A percentile compares a stretch with the other conserved stretches of the same genome.
phyloP scores from a whole-genome alignment of 1,140 invertebrate genomes.

The Caenorhabditis brenneri region DNA sequence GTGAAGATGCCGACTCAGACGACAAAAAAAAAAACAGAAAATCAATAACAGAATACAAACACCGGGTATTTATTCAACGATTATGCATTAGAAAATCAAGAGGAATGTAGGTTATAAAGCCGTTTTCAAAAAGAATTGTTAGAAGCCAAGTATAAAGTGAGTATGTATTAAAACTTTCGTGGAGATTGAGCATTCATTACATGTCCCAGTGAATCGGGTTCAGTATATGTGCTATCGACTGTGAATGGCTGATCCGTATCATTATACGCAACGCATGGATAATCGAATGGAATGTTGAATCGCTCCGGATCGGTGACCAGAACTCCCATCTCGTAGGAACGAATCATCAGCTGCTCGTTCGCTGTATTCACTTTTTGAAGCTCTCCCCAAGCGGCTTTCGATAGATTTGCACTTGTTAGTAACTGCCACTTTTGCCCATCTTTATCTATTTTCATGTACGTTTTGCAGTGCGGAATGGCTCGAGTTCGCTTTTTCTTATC shows the following conservation, averaged over 20 bases:
- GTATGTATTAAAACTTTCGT: not conserved
- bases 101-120: too few species aligned
- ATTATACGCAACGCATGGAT: constrained; percentile 78
- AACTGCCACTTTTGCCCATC: constrained; percentile 66
- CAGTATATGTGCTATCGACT: constrained; percentile 54
- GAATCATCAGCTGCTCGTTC: constrained; percentile 71
- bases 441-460: constrained; percentile 80
- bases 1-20: not conserved
- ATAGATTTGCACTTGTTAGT: constrained; percentile 82
- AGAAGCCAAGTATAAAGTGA: not conserved
- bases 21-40: not conserved
- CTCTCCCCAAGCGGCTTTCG: constrained; percentile 86
- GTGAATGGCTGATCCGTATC: constrained; percentile 76
- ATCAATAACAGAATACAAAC: not conserved
- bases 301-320: constrained; percentile 71
- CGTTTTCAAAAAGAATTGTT: too few species aligned
- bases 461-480: constrained; percentile 92
- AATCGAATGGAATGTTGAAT: constrained; percentile 80
- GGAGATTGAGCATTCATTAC: not conserved
- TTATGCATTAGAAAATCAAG: too few species aligned
- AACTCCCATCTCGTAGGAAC: constrained; percentile 89
- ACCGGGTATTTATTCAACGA: not conserved
- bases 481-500: constrained; percentile 76
- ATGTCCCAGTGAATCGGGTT: not conserved
- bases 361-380: too few species aligned